Evolutionary conservation across 2,888 invertebrate species (phyloP).

Genomic region (Perizoma affinitatum): DNA sequence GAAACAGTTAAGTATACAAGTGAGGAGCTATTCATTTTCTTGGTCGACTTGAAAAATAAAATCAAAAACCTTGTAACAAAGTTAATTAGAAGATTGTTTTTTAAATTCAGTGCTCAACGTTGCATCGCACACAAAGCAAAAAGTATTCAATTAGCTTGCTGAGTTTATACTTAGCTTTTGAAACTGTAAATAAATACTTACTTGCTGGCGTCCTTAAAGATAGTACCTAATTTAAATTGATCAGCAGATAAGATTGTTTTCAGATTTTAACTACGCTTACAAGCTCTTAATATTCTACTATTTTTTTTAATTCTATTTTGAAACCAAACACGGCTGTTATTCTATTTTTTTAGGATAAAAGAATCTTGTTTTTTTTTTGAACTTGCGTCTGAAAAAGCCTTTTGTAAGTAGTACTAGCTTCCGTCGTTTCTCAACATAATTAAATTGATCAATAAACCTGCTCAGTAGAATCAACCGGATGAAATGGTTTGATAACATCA

Average conservation of each 20-base stretch:
- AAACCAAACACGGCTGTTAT: no score
- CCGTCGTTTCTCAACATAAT: constrained; percentile 7
- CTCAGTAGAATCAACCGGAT: constrained; percentile 20
- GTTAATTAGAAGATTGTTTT: constrained; percentile 4
- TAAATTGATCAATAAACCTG: constrained; percentile 22
- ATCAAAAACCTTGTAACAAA: constrained; percentile 3
- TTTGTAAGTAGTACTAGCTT: neutral
- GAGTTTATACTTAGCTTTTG: constrained; percentile 9
- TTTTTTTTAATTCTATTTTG: no score
- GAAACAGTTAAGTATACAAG: constrained; percentile 8
- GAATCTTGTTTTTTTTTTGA: no score
- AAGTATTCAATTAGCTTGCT: constrained; percentile 2
- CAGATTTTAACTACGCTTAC: neutral
- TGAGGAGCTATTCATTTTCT: constrained; percentile 23
- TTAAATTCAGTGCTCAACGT: neutral
- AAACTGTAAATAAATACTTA: neutral
- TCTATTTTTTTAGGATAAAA: no score
- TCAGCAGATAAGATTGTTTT: neutral
- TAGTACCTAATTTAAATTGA: neutral
- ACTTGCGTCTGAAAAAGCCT: neutral
- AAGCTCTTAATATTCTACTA: neutral
- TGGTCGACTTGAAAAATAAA: constrained; percentile 14
- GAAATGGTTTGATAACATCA: constrained; percentile 19
- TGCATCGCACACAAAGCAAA: constrained; percentile 1
- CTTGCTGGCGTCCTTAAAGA: neutral